These are phyloP conservation scores for Acrobasis repandana DNA, from an alignment of 2,888 invertebrate species.

Conservation along the genomic window DNA sequence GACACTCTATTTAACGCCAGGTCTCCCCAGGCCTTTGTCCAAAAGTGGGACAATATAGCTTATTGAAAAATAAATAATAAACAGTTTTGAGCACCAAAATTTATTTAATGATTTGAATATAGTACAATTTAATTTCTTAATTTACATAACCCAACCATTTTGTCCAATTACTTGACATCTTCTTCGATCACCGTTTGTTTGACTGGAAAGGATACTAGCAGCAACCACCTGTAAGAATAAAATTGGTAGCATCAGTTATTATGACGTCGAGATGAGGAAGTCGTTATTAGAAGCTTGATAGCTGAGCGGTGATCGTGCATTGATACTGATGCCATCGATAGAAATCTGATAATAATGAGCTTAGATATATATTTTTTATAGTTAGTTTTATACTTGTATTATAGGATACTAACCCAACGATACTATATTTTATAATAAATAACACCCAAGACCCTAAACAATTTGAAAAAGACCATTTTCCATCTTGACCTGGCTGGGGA, in stretches of 20 bases:
- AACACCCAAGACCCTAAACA: too few species aligned
- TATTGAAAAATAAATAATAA: too few species aligned
- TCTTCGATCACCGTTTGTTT: background rate
- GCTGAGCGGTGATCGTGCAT: background rate
- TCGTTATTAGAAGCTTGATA: background rate
- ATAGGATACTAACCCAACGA: too few species aligned
- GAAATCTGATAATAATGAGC: too few species aligned
- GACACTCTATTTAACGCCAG: too few species aligned
- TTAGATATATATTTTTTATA: too few species aligned
- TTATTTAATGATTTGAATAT: background rate
- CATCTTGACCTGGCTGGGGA: too few species aligned
- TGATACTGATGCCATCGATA: background rate
- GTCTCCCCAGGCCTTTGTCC: too few species aligned
- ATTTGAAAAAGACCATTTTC: too few species aligned
- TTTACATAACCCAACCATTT: background rate
- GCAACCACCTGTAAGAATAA: background rate
- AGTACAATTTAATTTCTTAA: background rate
- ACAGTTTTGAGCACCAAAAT: background rate
- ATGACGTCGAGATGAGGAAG: background rate
- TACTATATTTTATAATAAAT: too few species aligned
- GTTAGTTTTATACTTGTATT: too few species aligned
- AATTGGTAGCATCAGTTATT: background rate
- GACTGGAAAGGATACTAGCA: background rate
- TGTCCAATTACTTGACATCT: background rate
- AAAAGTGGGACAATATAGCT: too few species aligned